These are phyloP conservation scores for Peromyscus maniculatus DNA, from an alignment of 2,113 vertebrate species.

Conservation along the genomic window DNA sequence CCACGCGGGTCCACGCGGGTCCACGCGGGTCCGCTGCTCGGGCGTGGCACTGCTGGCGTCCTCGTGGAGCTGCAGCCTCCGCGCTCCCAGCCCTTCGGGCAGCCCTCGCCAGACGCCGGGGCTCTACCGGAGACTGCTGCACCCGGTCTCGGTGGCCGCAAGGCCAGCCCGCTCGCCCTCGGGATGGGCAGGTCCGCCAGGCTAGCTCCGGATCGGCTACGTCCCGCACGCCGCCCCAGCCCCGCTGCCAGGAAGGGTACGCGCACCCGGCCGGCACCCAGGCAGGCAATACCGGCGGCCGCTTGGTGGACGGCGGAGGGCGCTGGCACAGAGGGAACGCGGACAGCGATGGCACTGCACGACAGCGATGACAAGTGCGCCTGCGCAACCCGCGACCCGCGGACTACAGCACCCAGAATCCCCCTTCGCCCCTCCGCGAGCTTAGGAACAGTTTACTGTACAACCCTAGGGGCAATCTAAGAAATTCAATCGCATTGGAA, in stretches of 20 bases:
- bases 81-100: neutral
- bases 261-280: neutral
- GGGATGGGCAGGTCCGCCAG: neutral
- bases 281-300: constrained; percentile 52
- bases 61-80: neutral
- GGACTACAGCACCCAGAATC: constrained; percentile 34
- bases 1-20: neutral
- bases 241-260: neutral
- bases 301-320: neutral
- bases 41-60: neutral
- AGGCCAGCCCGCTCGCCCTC: neutral
- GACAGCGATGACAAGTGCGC: neutral
- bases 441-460: neutral
- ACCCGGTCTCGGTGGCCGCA: neutral
- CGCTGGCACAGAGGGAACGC: constrained; percentile 10
- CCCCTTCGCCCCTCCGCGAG: neutral
- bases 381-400: neutral
- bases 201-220: neutral
- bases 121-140: too few relatives aligned
- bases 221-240: neutral
- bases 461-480: too few relatives aligned
- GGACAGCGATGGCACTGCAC: constrained; percentile 9
- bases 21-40: neutral
- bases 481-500: neutral
- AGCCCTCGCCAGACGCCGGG: too few relatives aligned